Evolutionary conservation across 2,797 vertebrate species (phyloP), one percentile per base, ranked within the genome.

Genomic region (Vespertilio murinus): DNA sequence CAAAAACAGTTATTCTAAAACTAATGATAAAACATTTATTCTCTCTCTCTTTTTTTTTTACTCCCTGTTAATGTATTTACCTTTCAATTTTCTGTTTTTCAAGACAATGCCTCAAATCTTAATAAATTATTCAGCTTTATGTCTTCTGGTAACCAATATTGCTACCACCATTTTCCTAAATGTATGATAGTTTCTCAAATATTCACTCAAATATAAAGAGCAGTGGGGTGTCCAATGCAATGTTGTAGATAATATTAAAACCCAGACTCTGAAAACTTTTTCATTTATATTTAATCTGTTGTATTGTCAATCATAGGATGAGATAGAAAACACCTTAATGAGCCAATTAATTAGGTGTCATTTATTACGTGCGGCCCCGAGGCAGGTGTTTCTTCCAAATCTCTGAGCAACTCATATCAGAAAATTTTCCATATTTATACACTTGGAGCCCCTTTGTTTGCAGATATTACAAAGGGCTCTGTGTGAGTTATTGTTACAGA

Each of bases 111-210:
- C 92, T 96, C 49, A 96, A 93, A 81, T 52, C 73, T 73, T 85
- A 91, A 91, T 90, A 78, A 10, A 88, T 91, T 96, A 91, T 90
- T 93, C 69, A 94, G 40, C 23, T 92, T 69, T 92, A 35, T 54
- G 52, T 88, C 14, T 88, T 71, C 52, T 82, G 89, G 20, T 85
- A 79, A 40, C 17, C 95, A 89, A 74, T 84, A 20, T 45, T 92
- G 77, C 33, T 88, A 30, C 45, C 8, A 42, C 14, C 5, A 45
- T 87, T 94, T 96, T 67, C 49, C 20, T 88, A 70, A 69, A 78
- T 65, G 45, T 28, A 33, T 75, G 64, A 14, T 74, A 92, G 86
- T 59, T 12, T 75, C 35, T 85, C 38, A 84, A 71, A 47, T 73
- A 87, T 52, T 94, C 52, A 80, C 47, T 86, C 28, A 93, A 64